Conservation (phyloP, 2,113 vertebrate species). For the Tragelaphus imberbis region DNA sequence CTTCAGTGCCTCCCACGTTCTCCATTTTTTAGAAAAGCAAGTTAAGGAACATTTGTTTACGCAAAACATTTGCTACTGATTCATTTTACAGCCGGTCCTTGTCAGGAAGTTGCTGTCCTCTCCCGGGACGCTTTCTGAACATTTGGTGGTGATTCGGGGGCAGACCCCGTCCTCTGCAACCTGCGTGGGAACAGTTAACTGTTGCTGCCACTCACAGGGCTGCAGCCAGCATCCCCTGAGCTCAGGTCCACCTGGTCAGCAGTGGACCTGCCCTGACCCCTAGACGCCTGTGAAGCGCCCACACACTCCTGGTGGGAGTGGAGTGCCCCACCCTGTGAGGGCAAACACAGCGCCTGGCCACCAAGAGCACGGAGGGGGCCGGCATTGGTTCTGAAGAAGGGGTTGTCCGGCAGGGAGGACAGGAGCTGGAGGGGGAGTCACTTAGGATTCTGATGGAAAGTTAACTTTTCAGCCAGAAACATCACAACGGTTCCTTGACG, state of each 20-base stretch:
- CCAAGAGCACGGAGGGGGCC: fast-evolving
- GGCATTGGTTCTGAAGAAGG: neutral
- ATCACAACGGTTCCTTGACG: neutral
- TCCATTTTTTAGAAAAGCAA: neutral
- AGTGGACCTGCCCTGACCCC: neutral
- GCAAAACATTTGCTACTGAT: neutral
- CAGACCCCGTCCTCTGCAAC: neutral
- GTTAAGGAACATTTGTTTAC: neutral
- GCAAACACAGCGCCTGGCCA: neutral
- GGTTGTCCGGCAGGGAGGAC: neutral
- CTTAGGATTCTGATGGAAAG: neutral
- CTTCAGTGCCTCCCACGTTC: neutral
- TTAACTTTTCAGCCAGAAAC: neutral
- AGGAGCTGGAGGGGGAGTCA: neutral
- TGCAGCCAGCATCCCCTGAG: neutral
- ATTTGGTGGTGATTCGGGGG: neutral
- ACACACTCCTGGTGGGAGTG: neutral
- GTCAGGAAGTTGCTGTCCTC: neutral
- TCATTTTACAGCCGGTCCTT: neutral
- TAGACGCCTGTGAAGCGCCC: neutral
- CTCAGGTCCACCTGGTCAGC: too few relatives aligned
- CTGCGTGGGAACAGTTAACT: neutral
- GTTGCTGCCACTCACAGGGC: too few relatives aligned
- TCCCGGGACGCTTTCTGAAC: neutral
- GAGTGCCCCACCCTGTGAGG: neutral